Percentiles rank a stretch among this genome's conserved stretches.
Evolutionary conservation across 2,888 invertebrate genomes (phyloP).

Genomic region (Tachina lurida): DNA sequence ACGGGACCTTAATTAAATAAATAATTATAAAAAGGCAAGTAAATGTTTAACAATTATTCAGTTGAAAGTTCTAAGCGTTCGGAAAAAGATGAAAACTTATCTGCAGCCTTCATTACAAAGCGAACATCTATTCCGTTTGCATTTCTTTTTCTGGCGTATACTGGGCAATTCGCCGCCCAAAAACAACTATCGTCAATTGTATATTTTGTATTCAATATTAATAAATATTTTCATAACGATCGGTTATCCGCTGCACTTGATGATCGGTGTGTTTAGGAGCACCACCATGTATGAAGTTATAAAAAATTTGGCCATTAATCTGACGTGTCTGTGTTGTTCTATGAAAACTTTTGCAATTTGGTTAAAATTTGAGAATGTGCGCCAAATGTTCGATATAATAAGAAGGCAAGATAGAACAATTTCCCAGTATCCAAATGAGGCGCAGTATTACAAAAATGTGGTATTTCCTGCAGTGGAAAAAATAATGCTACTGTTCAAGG

Average conservation of each 20-base stretch:
- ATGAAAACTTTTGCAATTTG: constrained; percentile 66
- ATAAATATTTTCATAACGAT: constrained; percentile 63
- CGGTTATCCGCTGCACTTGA: constrained; percentile 70
- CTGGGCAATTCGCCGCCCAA: constrained; percentile 62
- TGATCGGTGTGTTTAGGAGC: constrained; percentile 67
- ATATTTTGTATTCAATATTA: constrained; percentile 59
- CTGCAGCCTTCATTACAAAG: constrained; percentile 1
- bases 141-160: constrained; percentile 56
- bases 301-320: constrained; percentile 66
- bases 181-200: constrained; percentile 31
- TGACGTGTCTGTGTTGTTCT: constrained; percentile 62
- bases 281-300: constrained; percentile 60
- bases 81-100: neutral
- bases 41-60: neutral
- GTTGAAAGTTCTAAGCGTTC: neutral
- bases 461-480: constrained; percentile 19
- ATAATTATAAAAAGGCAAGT: neutral
- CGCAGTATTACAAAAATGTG: constrained; percentile 26
- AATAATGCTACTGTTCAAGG: constrained; percentile 35
- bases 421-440: neutral
- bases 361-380: constrained; percentile 62
- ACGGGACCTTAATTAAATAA: too few relatives aligned
- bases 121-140: constrained; percentile 38
- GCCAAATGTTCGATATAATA: constrained; percentile 60
- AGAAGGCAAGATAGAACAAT: constrained; percentile 58